Evolutionary conservation across 1,140 invertebrate species (phyloP).

Genomic region (Neoseiulus cucumeris): DNA sequence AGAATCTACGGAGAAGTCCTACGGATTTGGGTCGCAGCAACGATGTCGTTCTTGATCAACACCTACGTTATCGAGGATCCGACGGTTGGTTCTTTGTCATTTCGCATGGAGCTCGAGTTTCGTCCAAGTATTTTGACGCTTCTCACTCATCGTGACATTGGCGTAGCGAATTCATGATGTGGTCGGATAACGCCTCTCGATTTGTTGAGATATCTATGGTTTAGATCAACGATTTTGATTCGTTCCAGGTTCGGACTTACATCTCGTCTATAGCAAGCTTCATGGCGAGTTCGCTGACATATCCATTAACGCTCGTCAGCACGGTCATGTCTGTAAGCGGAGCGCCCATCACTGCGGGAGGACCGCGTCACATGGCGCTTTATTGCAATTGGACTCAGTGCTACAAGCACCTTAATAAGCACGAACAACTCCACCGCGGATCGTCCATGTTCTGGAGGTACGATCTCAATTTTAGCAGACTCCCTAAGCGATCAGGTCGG

Average conservation of each 20-base stretch:
- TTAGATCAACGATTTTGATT: background rate
- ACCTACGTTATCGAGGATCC: slow-evolving; percentile 53
- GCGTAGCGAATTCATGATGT: no score
- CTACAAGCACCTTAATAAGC: slow-evolving; percentile 41
- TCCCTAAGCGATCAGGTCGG: no score
- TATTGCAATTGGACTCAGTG: slow-evolving; percentile 55
- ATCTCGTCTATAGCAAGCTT: slow-evolving; percentile 26
- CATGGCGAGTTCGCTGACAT: slow-evolving; percentile 50
- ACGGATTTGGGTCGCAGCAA: slow-evolving; percentile 44
- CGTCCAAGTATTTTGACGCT: no score
- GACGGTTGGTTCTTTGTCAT: slow-evolving; percentile 22
- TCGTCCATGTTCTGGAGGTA: slow-evolving; percentile 46
- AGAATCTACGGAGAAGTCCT: slow-evolving; percentile 53
- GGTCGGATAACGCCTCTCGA: no score
- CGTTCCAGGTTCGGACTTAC: slow-evolving; percentile 11
- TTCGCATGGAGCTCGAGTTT: no score
- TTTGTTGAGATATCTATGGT: no score
- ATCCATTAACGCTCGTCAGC: slow-evolving; percentile 63
- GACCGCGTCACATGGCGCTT: slow-evolving; percentile 52
- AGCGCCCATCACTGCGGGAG: slow-evolving; percentile 47
- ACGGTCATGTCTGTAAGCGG: slow-evolving; percentile 63
- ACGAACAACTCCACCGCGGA: slow-evolving; percentile 55
- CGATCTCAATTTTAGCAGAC: no score
- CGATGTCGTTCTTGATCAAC: slow-evolving; percentile 50
- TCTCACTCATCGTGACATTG: no score